These are phyloP conservation scores for Hirudinaria manillensis DNA, from an alignment of 2,888 invertebrate genomes.

Conservation along the genomic window DNA sequence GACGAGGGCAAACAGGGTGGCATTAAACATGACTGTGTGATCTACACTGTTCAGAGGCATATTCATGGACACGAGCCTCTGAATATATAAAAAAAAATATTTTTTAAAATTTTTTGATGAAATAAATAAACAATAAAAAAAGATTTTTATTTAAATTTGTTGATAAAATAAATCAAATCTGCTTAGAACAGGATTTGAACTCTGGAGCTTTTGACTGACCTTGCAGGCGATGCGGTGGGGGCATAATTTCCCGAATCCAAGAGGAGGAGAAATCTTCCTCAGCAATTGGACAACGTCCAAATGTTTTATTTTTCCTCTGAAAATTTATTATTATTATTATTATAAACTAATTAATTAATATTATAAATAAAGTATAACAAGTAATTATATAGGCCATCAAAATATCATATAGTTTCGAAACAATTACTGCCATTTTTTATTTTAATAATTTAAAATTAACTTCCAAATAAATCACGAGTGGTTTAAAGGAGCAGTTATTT, in stretches of 20 bases:
- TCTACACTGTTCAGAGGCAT: conserved; percentile 99
- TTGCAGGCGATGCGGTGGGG: conserved; percentile 98
- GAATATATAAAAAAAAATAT: conserved; percentile 37
- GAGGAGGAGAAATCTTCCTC: conserved; percentile 94
- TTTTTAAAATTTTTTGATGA: neutral
- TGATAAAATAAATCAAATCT: neutral
- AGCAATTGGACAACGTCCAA: conserved; percentile 95
- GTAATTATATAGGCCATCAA: neutral
- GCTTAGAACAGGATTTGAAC: conserved; percentile 11
- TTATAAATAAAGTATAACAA: neutral
- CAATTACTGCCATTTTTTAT: neutral
- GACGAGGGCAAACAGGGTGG: conserved; percentile 94
- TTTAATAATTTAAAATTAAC: conserved; percentile 6
- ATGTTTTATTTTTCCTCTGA: conserved; percentile 87
- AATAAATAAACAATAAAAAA: too few species aligned
- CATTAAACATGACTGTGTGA: conserved; percentile 96
- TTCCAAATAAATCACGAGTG: too few species aligned
- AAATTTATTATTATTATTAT: neutral
- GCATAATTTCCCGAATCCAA: conserved; percentile 97
- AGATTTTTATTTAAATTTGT: too few species aligned
- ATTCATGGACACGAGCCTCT: conserved; percentile 95
- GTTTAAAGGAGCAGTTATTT: neutral
- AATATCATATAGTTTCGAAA: neutral
- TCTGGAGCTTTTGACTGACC: conserved; percentile 55
- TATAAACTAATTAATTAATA: too few species aligned